Conservation (phyloP, 1,140 invertebrate genomes). For the Bombus soroeensis region DNA sequence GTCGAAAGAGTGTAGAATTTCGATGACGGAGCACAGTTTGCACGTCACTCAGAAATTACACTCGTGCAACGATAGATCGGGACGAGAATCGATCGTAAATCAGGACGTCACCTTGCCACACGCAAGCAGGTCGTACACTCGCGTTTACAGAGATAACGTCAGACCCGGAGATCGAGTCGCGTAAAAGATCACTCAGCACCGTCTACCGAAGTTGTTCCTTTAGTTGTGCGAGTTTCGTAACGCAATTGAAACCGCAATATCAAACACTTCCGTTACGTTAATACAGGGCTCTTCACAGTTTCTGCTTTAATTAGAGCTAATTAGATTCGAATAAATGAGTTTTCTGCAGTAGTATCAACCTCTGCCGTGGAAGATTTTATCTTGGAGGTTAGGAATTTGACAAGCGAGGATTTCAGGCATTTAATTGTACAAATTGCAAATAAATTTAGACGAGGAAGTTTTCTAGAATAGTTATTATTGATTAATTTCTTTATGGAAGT, state of each 20-base stretch:
- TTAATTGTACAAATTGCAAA: not conserved
- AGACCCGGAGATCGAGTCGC: not conserved
- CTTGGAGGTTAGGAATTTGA: not conserved
- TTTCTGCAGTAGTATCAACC: too few relatives aligned
- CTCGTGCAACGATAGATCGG: not conserved
- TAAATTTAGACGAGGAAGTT: not conserved
- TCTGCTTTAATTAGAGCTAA: not conserved
- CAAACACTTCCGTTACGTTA: not conserved
- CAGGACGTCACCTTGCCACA: not conserved
- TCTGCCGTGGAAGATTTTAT: not conserved
- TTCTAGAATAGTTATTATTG: rapidly evolving
- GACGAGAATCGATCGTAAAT: not conserved
- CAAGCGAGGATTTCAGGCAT: not conserved
- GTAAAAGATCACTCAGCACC: not conserved
- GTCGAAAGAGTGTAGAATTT: not conserved
- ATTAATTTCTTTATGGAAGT: not conserved
- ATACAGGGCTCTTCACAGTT: not conserved
- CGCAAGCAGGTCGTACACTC: not conserved
- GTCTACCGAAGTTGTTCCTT: not conserved
- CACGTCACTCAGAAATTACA: not conserved
- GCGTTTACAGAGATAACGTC: slow-evolving; percentile 1
- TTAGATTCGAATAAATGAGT: not conserved
- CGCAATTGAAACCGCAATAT: not conserved
- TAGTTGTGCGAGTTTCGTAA: not conserved
- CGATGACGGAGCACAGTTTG: not conserved